phyloP scores from a whole-genome alignment of 2,113 vertebrate genomes.

The Strix aluco region DNA sequence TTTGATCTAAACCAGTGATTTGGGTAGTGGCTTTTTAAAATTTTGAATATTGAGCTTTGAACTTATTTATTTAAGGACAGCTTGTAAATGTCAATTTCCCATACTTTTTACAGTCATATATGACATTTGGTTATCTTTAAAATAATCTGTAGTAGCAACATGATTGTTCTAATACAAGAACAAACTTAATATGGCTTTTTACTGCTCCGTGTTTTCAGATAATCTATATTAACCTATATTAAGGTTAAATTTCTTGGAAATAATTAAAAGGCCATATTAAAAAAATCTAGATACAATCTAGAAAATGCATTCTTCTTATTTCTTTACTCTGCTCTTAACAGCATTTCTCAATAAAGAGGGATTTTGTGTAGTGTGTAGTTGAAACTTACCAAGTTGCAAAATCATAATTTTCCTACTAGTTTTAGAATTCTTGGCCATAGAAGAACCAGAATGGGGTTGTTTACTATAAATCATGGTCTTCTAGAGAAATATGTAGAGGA shows the following conservation, averaged over 20 bases:
- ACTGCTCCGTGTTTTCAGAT: background rate
- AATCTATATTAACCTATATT: background rate
- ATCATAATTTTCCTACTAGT: background rate
- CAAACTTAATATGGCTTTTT: background rate
- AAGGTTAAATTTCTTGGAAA: slow-evolving; percentile 10
- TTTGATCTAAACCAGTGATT: background rate
- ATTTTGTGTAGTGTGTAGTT: slow-evolving; percentile 43
- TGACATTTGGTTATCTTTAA: background rate
- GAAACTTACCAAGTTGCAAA: background rate
- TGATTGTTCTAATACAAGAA: background rate
- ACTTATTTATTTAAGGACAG: background rate
- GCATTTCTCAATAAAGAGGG: slow-evolving; percentile 48
- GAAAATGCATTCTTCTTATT: slow-evolving; percentile 11
- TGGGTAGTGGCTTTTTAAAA: background rate
- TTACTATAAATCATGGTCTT: background rate
- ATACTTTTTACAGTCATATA: background rate
- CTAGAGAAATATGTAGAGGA: background rate
- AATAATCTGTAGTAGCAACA: background rate
- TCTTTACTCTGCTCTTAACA: slow-evolving; percentile 37
- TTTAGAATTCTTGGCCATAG: slow-evolving; percentile 20
- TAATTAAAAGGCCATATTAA: background rate
- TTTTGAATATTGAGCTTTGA: background rate
- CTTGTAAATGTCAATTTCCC: background rate
- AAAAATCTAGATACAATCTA: background rate
- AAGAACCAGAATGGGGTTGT: background rate